Base-by-base conservation (phyloP, 1,140 invertebrate genomes). In the Marisa cornuarietis region DNA sequence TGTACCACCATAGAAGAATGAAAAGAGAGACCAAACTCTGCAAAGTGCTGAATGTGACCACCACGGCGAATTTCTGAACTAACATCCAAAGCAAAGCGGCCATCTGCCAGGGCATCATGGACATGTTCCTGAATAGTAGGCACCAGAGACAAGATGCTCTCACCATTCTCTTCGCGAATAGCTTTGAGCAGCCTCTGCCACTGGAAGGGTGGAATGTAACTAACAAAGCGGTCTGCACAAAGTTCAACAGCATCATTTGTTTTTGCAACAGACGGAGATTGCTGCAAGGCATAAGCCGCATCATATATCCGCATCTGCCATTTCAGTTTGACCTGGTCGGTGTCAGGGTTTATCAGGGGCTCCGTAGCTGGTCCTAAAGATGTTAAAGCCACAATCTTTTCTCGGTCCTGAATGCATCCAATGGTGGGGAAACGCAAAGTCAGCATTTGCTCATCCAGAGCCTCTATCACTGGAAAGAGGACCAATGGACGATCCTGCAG, bases 231-330 rank as follows among this genome's bases (percentile, higher is more conserved):
- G 79, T 87, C 81, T 18, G 87, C 84, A 74, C 88, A 85, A n/a
- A 89, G 81, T 66, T 84, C 82, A 65, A 84, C 73, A 22, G 61
- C 18, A 13, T 65, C 77, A 31, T 66, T 22, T 73, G 61, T 26
- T 61, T 58, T 66, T 42, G 31, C 58, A 79, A 63, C 58, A 20
- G 65, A 54, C 7, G 54, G 42, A 63, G 26, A 54, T 11, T 24
- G 26, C n/a, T 68, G n/a, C 65, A 22, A 51, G 51, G 62, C 14
- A 42, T n/a, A 54, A 26, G 79, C 26, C 7, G 61, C 63, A 73
- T 88, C 84, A 82, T 90, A 90, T 3, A 90, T 78, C 58, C 87
- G 77, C 52, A 87, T 83, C 49, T 84, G 76, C 87, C 88, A 88
- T 24, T 62, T 81, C 24, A 90, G 16, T 52, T 81, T 75, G 14